Evolutionary conservation across 2,113 vertebrate species (phyloP).

Genomic region (Geococcyx californianus): DNA sequence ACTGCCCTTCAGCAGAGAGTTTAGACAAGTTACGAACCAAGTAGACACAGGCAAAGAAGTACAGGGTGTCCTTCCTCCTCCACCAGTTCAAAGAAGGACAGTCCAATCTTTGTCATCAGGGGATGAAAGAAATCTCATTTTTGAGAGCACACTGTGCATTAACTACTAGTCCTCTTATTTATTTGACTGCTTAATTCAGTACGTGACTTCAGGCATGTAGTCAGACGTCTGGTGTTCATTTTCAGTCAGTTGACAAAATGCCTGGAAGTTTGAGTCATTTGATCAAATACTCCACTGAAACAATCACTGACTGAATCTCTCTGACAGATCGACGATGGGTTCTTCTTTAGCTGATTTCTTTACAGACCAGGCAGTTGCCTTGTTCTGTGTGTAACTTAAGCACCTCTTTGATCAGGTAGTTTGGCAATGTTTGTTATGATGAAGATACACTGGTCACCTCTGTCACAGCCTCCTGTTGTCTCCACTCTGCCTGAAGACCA

Average conservation of each 20-base stretch:
- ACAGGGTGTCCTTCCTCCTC: background rate
- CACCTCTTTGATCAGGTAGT: conserved; percentile 18
- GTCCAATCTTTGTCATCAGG: background rate
- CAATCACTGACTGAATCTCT: conserved; percentile 23
- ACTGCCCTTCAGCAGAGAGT: background rate
- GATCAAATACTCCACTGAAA: conserved; percentile 46
- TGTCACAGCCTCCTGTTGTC: background rate
- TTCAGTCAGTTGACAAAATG: conserved; percentile 58
- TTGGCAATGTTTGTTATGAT: background rate
- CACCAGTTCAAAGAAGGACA: background rate
- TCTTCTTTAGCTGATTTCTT: conserved; percentile 17
- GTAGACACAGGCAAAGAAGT: background rate
- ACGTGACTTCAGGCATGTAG: conserved; percentile 25
- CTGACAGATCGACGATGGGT: conserved; percentile 15
- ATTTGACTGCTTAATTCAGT: conserved; percentile 45
- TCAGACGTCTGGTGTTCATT: conserved; percentile 40
- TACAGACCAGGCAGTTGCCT: conserved; percentile 7
- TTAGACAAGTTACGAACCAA: background rate
- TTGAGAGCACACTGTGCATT: background rate
- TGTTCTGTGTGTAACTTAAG: background rate
- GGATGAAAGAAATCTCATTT: conserved; percentile 11
- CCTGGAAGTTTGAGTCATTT: conserved; percentile 58
- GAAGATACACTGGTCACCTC: background rate
- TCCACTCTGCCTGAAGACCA: background rate
- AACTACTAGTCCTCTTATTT: background rate